Evolutionary conservation across 2,888 invertebrate species (phyloP), one percentile per base, ranked within the genome.

Genomic region (Zygaena filipendulae): DNA sequence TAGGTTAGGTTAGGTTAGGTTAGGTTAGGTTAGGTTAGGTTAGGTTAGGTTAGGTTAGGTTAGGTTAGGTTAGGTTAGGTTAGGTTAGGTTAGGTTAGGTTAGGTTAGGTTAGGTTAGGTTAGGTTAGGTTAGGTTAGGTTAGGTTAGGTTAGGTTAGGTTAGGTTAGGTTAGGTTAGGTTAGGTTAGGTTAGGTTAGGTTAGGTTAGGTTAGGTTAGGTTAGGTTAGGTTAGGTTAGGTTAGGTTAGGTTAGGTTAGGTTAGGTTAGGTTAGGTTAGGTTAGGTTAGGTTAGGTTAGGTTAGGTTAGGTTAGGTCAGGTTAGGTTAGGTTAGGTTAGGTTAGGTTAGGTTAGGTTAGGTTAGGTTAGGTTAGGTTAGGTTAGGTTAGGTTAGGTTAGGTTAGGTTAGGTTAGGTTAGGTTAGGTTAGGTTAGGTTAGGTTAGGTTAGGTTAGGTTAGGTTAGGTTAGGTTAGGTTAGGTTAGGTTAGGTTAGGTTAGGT

Each of bases 401-500:
- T 8, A n/a, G 9, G 19, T 8, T 19, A 19, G 19, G 19, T 19
- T n/a, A 9, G 19, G 8, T n/a, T 8, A 9, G 8, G 9, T 8
- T 8, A n/a, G 9, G 19, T 8, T 19, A 19, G 19, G 19, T 19
- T n/a, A 9, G 19, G 8, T n/a, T 8, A 9, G 13, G 14, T 14
- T n/a, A 16, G 11, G 18, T 9, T 18, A 22, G 28, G 27, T 27
- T 33, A 33, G 27, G 27, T 27, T 25, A 25, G 25, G 25, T 25
- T 25, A 25, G 25, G 25, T 25, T 25, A 25, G 25, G 25, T 25
- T 25, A 25, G 25, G 25, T 25, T 25, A 25, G 25, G 25, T 25
- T 25, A 25, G 25, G 25, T 25, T 25, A 25, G 25, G 25, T 19
- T 19, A 20, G 25, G 25, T 25, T 25, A 25, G 25, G 25, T 25